Percentiles rank a stretch among this genome's conserved stretches.
Conservation (phyloP, 2,888 invertebrate species). For the Spisula solida region DNA sequence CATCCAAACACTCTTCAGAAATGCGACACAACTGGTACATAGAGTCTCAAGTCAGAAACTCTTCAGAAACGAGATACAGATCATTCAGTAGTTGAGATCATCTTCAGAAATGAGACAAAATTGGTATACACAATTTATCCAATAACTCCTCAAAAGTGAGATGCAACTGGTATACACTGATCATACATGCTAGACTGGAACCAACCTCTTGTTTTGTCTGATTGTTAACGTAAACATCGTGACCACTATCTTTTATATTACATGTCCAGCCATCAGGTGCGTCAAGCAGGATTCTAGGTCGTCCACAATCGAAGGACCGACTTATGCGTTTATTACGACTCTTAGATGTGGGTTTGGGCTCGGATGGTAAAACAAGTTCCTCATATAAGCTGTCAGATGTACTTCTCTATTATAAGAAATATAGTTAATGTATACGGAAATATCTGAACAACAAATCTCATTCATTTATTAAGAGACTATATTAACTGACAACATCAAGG, state of each 20-base stretch:
- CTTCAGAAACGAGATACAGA: too few relatives aligned
- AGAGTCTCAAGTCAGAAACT: too few relatives aligned
- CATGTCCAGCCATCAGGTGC: constrained; percentile 68
- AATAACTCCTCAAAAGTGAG: too few relatives aligned
- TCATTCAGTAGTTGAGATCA: too few relatives aligned
- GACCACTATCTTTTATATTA: constrained; percentile 52
- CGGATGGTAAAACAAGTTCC: constrained; percentile 34
- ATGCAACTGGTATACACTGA: background rate
- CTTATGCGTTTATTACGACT: constrained; percentile 55
- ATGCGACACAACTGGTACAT: too few relatives aligned
- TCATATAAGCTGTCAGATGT: constrained; percentile 60
- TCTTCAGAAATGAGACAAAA: too few relatives aligned
- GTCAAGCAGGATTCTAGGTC: constrained; percentile 38
- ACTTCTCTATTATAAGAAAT: constrained; percentile 28
- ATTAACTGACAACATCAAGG: too few relatives aligned
- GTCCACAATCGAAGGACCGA: constrained; percentile 68
- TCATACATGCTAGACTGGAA: constrained; percentile 27
- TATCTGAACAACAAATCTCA: too few relatives aligned
- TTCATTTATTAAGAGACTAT: too few relatives aligned
- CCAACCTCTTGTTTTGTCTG: constrained; percentile 66
- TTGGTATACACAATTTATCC: too few relatives aligned
- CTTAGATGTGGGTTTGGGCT: background rate
- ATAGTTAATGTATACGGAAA: background rate
- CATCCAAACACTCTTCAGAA: too few relatives aligned
- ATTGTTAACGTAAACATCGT: constrained; percentile 54